Evolutionary conservation across 2,888 invertebrate genomes (phyloP), one percentile per base, ranked within the genome.

Genomic region (Drosophila rellima): DNA sequence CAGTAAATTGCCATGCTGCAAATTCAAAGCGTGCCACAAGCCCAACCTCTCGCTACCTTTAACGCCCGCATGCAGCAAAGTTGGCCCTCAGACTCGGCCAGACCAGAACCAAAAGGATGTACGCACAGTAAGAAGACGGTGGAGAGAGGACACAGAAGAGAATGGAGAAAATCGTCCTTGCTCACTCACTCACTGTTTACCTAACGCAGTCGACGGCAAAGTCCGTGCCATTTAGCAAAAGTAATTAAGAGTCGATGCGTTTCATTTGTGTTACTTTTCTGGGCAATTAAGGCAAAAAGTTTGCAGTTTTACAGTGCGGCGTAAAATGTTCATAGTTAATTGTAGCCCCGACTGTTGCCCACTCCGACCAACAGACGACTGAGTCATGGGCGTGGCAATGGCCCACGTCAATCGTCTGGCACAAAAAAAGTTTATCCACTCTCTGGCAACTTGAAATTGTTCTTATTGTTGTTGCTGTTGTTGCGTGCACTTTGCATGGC

Each of bases 181-280:
- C 45, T 26, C 11, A 26, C 18, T 3, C 23, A 17, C 11, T 8
- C 10, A 55, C 51, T 50, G 50, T 77, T 77, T 78, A 80, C 80
- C 80, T 51, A 73, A 69, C 62, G 57, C 77, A 68, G 64, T 64
- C 50, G 50, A 59, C 62, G 57, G 67, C 64, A 66, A 78, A 52
- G 81, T 74, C 68, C 66, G 51, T 74, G 78, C 71, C 83, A 88
- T 83, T 83, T 86, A 84, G 89, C 69, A 88, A 83, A 83, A 88
- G 83, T 83, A 83, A 83, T 83, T 83, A 83, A 88, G 83, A 89
- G 81, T 86, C 83, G 88, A 83, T 88, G 89, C 89, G 87, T 87
- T 83, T 86, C 89, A 88, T 83, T 82, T 83, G 83, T 83, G 89
- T 83, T 88, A 84, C 89, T 83, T 86, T 83, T 83, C 89, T 88